These are phyloP conservation scores for Drosophila murphyi DNA, from an alignment of 1,140 invertebrate genomes.

Conservation along the genomic window DNA sequence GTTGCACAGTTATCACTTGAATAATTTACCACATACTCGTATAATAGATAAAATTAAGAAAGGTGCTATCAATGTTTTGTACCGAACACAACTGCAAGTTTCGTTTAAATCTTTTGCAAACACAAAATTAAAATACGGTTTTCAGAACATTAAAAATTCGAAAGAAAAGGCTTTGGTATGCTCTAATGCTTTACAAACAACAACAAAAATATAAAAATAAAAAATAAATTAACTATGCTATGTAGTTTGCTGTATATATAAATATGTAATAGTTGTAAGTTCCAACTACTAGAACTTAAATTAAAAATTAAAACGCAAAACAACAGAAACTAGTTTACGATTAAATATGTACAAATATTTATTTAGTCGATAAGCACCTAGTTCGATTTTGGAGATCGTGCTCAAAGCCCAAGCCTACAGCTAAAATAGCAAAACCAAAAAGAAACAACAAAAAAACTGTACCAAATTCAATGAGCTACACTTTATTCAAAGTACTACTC, in stretches of 20 bases:
- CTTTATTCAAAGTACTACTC: not conserved
- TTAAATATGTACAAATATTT: constrained; percentile 19
- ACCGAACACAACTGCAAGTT: constrained; percentile 40
- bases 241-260: constrained; percentile 53
- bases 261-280: constrained; percentile 31
- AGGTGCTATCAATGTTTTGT: constrained; percentile 78
- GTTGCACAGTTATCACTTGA: constrained; percentile 31
- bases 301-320: constrained; percentile 51
- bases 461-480: constrained; percentile 76
- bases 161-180: constrained; percentile 82
- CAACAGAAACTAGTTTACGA: constrained; percentile 61
- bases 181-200: constrained; percentile 83
- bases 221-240: constrained; percentile 36
- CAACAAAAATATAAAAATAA: constrained; percentile 37
- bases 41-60: constrained; percentile 32
- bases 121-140: constrained; percentile 54
- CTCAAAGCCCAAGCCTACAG: constrained; percentile 44
- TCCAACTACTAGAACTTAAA: constrained; percentile 66
- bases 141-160: constrained; percentile 63
- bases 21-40: constrained; percentile 13
- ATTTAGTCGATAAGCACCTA: constrained; percentile 37
- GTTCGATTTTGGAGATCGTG: constrained; percentile 48
- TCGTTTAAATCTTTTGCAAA: constrained; percentile 31
- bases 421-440: not conserved
- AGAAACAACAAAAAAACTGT: constrained; percentile 38